phyloP scores from a whole-genome alignment of 2,113 vertebrate species.

The Actinemys pallida region DNA sequence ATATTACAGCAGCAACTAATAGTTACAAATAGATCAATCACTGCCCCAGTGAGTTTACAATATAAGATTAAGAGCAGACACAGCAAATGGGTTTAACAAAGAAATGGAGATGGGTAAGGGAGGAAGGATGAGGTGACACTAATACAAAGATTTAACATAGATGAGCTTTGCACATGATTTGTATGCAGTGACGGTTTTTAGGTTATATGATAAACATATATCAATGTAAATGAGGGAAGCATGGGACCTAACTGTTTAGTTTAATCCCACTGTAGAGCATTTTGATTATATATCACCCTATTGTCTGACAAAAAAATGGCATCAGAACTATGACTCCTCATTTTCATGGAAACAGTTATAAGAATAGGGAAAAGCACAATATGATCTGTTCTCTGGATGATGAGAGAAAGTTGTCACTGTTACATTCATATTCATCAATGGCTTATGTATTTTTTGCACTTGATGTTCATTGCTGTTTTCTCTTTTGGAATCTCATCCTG shows the following conservation, averaged over 20 bases:
- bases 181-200: background rate
- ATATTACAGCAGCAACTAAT: background rate
- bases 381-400: background rate
- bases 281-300: background rate
- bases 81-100: background rate
- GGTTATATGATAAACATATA: background rate
- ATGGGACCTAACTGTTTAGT: background rate
- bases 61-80: background rate
- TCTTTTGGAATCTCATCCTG: background rate
- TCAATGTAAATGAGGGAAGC: background rate
- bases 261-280: background rate
- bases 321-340: background rate
- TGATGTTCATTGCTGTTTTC: background rate
- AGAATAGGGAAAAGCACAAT: background rate
- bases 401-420: background rate
- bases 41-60: background rate
- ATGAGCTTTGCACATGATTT: background rate
- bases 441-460: background rate
- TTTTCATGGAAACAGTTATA: conserved; percentile 16
- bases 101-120: background rate
- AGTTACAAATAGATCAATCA: background rate
- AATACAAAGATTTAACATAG: background rate
- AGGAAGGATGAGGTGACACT: background rate
- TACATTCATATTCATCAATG: background rate
- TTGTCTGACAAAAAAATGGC: background rate